A percentile compares a stretch with the other conserved stretches of the same genome.
phyloP scores from a whole-genome alignment of 64 coral and sea anemone genomes.

The Cladopsammia gracilis region DNA sequence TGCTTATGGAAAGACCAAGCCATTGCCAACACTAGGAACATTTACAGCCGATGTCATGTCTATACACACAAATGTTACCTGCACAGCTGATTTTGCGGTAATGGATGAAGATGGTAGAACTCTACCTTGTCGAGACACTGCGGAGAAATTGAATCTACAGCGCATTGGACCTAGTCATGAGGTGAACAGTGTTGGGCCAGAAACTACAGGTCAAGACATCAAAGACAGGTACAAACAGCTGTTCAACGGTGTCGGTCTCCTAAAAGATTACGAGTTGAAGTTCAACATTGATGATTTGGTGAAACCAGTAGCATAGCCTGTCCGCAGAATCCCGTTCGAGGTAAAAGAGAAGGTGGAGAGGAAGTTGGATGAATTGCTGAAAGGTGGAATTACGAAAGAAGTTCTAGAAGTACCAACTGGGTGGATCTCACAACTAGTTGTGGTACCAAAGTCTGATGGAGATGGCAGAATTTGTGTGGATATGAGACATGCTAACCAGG shows the following conservation, averaged over 20 bases:
- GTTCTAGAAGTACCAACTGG: not conserved
- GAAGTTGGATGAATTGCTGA: too few relatives aligned
- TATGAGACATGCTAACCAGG: not conserved
- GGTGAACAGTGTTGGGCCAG: not conserved
- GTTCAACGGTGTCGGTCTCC: not conserved
- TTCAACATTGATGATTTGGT: not conserved
- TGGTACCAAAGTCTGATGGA: too few relatives aligned
- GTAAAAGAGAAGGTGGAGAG: too few relatives aligned
- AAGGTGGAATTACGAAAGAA: not conserved
- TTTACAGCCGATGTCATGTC: not conserved
- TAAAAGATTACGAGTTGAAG: conserved; percentile 35
- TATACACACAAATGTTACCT: not conserved
- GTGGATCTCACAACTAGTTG: too few relatives aligned
- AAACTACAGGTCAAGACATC: not conserved
- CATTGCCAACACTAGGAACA: too few relatives aligned
- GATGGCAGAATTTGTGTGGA: too few relatives aligned
- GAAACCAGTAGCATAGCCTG: too few relatives aligned
- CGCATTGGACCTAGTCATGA: conserved; percentile 16
- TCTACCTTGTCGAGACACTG: conserved; percentile 10
- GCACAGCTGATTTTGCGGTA: not conserved
- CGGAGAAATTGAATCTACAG: conserved; percentile 32
- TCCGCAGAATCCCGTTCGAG: too few relatives aligned
- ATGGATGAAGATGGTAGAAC: not conserved
- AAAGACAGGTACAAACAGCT: not conserved
- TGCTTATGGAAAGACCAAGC: too few relatives aligned